These are phyloP conservation scores for Colistium nudipinnis DNA, from an alignment of 2,113 vertebrate species.

Conservation along the genomic window DNA sequence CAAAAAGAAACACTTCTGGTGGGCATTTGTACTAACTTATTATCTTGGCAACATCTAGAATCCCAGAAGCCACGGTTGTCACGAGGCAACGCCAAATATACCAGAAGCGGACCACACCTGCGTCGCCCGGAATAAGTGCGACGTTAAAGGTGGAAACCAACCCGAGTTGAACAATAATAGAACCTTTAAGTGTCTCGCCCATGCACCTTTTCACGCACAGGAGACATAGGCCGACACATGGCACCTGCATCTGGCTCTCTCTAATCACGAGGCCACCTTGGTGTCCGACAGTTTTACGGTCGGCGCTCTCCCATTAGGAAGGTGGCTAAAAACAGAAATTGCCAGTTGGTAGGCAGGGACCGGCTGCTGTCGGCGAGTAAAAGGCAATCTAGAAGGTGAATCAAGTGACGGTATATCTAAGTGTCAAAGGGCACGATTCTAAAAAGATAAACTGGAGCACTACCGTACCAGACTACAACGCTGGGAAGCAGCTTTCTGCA, in stretches of 20 bases:
- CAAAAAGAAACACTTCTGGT: background rate
- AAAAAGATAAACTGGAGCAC: background rate
- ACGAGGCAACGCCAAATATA: background rate
- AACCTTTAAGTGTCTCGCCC: background rate
- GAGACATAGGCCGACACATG: constrained; percentile 19
- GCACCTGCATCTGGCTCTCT: constrained; percentile 7
- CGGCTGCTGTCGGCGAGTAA: background rate
- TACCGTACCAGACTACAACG: background rate
- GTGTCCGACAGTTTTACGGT: constrained; percentile 8
- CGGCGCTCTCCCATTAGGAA: background rate
- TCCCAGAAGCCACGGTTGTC: background rate
- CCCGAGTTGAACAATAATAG: background rate
- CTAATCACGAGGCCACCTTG: background rate
- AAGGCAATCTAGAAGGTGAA: background rate
- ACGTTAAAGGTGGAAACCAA: background rate
- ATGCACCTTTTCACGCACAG: background rate
- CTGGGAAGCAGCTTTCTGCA: background rate
- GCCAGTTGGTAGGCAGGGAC: constrained; percentile 11
- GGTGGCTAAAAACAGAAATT: constrained; percentile 28
- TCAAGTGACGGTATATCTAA: background rate
- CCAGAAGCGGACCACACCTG: background rate
- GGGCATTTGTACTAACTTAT: too few relatives aligned
- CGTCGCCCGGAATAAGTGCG: background rate
- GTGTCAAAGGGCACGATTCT: background rate
- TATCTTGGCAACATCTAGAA: too few relatives aligned